Evolutionary conservation across 1,140 invertebrate species (phyloP).

Genomic region (Atopsyche davidsoni): DNA sequence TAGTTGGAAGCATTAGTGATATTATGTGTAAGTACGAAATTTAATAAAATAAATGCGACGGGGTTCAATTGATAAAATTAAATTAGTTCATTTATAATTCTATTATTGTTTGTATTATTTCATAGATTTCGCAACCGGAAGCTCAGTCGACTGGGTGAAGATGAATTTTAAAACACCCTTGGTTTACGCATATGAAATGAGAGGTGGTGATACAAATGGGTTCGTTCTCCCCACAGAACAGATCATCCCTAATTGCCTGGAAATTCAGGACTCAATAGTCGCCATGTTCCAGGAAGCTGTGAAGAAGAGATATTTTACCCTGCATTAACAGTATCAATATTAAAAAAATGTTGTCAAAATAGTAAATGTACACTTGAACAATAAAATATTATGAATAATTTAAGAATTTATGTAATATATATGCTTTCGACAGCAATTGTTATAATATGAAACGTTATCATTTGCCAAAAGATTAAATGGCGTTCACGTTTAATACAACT

Average conservation of each 20-base stretch:
- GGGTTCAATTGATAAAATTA: background rate
- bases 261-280: slow-evolving; percentile 59
- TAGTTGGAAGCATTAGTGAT: slow-evolving; percentile 48
- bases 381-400: no score
- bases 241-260: slow-evolving; percentile 65
- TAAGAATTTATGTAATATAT: no score
- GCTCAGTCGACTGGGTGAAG: slow-evolving; percentile 54
- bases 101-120: slow-evolving; percentile 11
- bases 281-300: slow-evolving; percentile 53
- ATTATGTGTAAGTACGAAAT: slow-evolving; percentile 43
- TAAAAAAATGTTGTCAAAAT: no score
- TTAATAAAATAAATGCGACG: slow-evolving; percentile 4
- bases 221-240: slow-evolving; percentile 69
- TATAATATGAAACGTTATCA: no score
- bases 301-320: slow-evolving; percentile 38
- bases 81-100: slow-evolving; percentile 4
- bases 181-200: slow-evolving; percentile 38
- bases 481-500: no score
- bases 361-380: no score
- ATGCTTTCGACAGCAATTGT: no score
- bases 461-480: no score
- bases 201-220: slow-evolving; percentile 55
- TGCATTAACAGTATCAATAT: no score
- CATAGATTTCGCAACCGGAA: slow-evolving; percentile 41
- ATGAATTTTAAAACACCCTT: slow-evolving; percentile 46